Evolutionary conservation across 2,888 invertebrate genomes (phyloP).

Genomic region (Noctua fimbriata): DNA sequence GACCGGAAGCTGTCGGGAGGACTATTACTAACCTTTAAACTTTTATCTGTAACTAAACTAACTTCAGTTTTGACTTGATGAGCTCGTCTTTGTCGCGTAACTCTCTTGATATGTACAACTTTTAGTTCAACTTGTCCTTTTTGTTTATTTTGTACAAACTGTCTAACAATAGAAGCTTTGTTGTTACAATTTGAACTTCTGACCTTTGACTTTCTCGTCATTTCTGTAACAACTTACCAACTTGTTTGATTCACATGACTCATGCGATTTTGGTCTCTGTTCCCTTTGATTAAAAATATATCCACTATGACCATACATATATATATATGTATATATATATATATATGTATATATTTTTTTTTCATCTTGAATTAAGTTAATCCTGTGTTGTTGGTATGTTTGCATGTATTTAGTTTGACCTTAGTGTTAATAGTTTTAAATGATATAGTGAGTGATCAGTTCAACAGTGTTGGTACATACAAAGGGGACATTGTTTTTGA

Average conservation of each 20-base stretch:
- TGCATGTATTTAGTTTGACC: conserved; percentile 9
- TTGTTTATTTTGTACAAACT: conserved; percentile 7
- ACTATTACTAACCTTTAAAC: not conserved
- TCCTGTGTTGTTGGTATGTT: not conserved
- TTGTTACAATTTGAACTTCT: conserved; percentile 45
- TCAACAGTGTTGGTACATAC: not conserved
- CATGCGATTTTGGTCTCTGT: conserved; percentile 18
- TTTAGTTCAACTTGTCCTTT: conserved; percentile 6
- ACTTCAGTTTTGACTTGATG: not conserved
- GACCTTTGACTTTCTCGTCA: conserved; percentile 14
- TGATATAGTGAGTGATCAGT: not conserved
- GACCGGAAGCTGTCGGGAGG: not conserved
- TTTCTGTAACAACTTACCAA: not conserved
- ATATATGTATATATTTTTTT: no score
- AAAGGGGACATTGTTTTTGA: conserved; percentile 17
- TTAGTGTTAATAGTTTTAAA: conserved; percentile 23
- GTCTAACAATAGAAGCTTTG: conserved; percentile 15
- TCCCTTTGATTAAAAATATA: not conserved
- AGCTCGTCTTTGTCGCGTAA: conserved; percentile 14
- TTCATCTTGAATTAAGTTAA: not conserved
- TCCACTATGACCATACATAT: no score
- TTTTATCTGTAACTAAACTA: not conserved
- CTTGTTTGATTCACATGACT: conserved; percentile 2
- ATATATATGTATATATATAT: no score
- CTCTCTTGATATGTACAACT: conserved; percentile 16